Base-by-base conservation (phyloP, 2,797 vertebrate genomes). In the Dromococcyx pavoninus region DNA sequence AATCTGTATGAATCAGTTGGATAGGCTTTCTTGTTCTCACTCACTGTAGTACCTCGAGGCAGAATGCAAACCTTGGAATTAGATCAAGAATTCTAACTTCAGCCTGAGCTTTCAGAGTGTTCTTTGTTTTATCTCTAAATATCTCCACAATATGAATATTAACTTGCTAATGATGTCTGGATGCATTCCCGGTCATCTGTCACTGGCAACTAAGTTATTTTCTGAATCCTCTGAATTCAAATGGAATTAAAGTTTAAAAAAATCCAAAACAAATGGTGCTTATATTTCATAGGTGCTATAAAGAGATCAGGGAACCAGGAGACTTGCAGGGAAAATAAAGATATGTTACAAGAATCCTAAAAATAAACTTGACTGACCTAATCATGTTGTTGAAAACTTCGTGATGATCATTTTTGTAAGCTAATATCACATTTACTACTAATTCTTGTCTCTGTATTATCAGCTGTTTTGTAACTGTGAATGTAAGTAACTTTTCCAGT, bases 161-260 rank as follows among this genome's bases (percentile, higher is more conserved):
- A 82, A 79, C 50, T 83, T 78, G 50, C 25, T 93, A 25, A 64
- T 80, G 54, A 58, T 77, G 61, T 27, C 78, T 91, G 69, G 89
- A 83, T 83, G 46, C 19, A 18, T 86, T 91, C 78, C 75, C 92
- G 53, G 85, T 92, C 72, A 62, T 71, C 75, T 93, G 64, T 91
- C 33, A 77, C 41, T 85, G 46, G 66, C 70, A 93, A 32, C 33
- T 44, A 83, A 50, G 53, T 80, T 82, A 51, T 72, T 86, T 48
- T 94, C 35, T 64, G 62, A 84, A 69, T 58, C 22, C 14, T 46
- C 39, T 64, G 60, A 88, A 69, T 37, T 88, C 54, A 56, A 81
- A 78, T 24, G 10, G 22, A 82, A 56, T 48, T 69, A n/a, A 69
- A 86, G 25, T 67, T 41, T 35, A 22, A 66, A 33, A 65, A 66